Evolutionary conservation across 1,140 invertebrate genomes (phyloP).

Genomic region (Prorops nasuta): DNA sequence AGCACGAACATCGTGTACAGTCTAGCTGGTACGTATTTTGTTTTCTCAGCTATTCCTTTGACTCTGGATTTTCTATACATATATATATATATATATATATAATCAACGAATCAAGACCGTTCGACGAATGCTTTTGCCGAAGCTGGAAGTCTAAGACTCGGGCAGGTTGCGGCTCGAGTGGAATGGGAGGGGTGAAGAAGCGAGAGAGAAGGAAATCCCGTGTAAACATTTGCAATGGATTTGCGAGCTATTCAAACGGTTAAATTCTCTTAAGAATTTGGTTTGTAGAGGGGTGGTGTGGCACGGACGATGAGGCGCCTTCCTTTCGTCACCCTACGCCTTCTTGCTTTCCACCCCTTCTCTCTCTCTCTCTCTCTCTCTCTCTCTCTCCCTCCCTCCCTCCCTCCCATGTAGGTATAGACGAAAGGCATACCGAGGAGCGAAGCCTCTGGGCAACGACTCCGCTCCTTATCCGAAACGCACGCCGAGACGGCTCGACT

Average conservation of each 20-base stretch:
- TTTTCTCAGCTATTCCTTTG: too few species aligned
- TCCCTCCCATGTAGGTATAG: conserved; percentile 5
- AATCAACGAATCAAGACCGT: too few species aligned
- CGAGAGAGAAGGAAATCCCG: conserved; percentile 35
- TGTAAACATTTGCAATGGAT: conserved; percentile 60
- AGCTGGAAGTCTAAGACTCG: conserved; percentile 18
- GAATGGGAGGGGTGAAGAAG: conserved; percentile 12
- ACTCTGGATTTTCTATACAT: too few species aligned
- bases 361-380: too few species aligned
- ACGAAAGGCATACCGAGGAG: background rate
- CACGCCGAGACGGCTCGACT: background rate
- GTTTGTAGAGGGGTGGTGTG: conserved; percentile 52
- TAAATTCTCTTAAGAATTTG: conserved; percentile 60
- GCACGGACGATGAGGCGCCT: conserved; percentile 23
- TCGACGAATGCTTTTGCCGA: too few species aligned
- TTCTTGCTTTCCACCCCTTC: conserved; percentile 16
- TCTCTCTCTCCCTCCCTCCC: conserved; percentile 20
- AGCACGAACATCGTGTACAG: too few species aligned
- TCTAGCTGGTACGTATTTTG: too few species aligned
- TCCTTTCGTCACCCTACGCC: conserved; percentile 3
- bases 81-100: too few species aligned
- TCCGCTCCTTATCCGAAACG: background rate
- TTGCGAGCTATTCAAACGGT: conserved; percentile 59
- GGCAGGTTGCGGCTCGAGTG: conserved; percentile 10
- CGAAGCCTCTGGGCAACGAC: too few species aligned